Base-by-base conservation (phyloP, 2,113 vertebrate genomes). In the Entomyzon cyanotis region DNA sequence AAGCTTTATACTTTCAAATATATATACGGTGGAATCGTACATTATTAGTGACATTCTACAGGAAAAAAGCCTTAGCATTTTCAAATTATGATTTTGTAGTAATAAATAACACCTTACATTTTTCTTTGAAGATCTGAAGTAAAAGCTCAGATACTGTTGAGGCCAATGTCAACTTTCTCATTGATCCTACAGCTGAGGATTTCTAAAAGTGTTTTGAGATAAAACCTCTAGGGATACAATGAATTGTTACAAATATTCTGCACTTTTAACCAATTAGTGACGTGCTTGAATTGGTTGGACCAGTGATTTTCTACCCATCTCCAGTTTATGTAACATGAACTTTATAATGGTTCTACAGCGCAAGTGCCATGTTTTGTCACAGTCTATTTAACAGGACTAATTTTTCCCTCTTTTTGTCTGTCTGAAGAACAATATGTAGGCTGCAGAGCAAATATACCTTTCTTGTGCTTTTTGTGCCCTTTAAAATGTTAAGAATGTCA, bases 251-350 rank as follows among this genome's bases (percentile, higher is more conserved):
- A 73, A 86, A 70, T 46, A 19, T 17, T 73, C 41, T n/a, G 13
- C 52, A 46, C 13, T 62, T 90, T 56, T 59, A 67, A 53, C 11
- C 5, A 0, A 1, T 44, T 87, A 31, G 4, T 53, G 13, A 17
- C 9, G 13, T 79, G 10, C 11, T 88, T 65, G 69, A 76, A 47
- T 56, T 49, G 22, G 2, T 50, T 56, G 12, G 27, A 47, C 5
- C 31, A 23, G 5, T 77, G 79, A 27, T 93, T 91, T 90, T 74
- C 15, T 65, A 21, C 25, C 30, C 13, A 37, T 5, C 1, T 20
- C 4, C 55, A 27, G 5, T 33, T 8, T 5, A 0, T 24, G 2
- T 50, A 33, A 39, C 2, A 2, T 33, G 23, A 10, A 8, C 2
- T 39, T 46, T 49, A 13, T 15, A 53, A 9, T 59, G 15, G 2